phyloP scores from a whole-genome alignment of 2,888 invertebrate species.

The Trachelus iudaicus region DNA sequence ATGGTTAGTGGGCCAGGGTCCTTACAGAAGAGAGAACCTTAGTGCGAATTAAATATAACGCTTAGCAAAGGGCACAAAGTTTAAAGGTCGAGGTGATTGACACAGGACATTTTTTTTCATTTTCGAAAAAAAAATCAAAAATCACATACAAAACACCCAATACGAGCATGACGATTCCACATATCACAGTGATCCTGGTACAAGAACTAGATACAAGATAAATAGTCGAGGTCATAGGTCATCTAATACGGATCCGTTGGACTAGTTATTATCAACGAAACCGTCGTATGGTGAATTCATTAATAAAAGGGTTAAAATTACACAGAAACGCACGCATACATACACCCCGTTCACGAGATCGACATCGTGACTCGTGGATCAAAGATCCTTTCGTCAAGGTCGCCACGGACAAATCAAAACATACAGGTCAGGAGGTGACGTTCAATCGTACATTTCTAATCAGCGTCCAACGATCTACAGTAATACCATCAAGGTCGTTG shows the following conservation, averaged over 20 bases:
- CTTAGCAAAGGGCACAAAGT: not conserved
- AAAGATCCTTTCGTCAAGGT: slow-evolving; percentile 1
- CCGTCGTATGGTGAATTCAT: not conserved
- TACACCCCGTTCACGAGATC: not conserved
- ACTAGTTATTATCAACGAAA: not conserved
- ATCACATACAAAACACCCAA: not conserved
- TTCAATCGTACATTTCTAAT: not conserved
- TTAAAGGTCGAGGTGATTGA: not conserved
- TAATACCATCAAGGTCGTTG: not conserved
- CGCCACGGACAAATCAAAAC: not conserved
- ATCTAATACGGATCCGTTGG: not conserved
- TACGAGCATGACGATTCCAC: not conserved
- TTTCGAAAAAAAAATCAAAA: not conserved
- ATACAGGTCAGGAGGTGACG: slow-evolving; percentile 1
- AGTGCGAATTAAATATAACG: not conserved
- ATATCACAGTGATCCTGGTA: not conserved
- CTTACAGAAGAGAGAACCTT: slow-evolving; percentile 22
- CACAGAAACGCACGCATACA: not conserved
- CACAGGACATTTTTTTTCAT: not conserved
- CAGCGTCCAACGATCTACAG: not conserved
- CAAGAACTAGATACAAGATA: too few species aligned
- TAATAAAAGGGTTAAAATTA: not conserved
- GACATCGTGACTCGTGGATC: not conserved
- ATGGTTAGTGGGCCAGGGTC: slow-evolving; percentile 55
- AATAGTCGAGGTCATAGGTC: too few species aligned